phyloP scores from a whole-genome alignment of 2,888 invertebrate species.

The Pyrocoelia pectoralis region DNA sequence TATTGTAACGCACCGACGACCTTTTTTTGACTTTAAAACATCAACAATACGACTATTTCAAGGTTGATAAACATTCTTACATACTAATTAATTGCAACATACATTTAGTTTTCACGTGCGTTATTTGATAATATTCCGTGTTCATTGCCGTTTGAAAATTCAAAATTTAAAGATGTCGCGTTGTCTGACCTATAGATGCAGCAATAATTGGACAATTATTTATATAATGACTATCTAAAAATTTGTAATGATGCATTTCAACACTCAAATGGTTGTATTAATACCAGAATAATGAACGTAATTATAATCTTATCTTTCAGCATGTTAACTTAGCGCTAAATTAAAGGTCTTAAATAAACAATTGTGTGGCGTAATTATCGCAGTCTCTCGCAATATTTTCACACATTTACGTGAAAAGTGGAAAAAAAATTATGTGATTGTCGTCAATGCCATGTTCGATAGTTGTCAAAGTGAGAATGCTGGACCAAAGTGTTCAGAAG shows the following conservation, averaged over 20 bases:
- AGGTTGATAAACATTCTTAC: background rate
- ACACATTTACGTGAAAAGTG: background rate
- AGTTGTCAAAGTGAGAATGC: conserved; percentile 50
- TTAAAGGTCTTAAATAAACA: conserved; percentile 6
- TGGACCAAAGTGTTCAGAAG: conserved; percentile 74
- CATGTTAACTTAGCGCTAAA: background rate
- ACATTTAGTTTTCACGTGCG: background rate
- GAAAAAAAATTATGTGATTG: conserved; percentile 8
- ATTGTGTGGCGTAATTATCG: background rate
- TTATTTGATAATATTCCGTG: too few species aligned
- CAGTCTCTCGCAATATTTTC: background rate
- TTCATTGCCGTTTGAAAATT: too few species aligned
- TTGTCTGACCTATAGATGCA: too few species aligned
- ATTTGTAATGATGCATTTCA: conserved; percentile 3
- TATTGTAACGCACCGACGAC: background rate
- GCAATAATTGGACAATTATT: background rate
- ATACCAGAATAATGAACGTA: background rate
- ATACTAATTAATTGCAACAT: background rate
- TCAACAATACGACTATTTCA: background rate
- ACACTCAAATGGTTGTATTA: conserved; percentile 2
- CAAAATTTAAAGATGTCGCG: too few species aligned
- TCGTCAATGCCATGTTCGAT: conserved; percentile 47
- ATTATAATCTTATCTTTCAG: conserved; percentile 10
- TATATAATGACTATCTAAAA: background rate
- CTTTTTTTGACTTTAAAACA: background rate